Conservation (phyloP, 1,140 invertebrate genomes). For the Saccostrea echinata region DNA sequence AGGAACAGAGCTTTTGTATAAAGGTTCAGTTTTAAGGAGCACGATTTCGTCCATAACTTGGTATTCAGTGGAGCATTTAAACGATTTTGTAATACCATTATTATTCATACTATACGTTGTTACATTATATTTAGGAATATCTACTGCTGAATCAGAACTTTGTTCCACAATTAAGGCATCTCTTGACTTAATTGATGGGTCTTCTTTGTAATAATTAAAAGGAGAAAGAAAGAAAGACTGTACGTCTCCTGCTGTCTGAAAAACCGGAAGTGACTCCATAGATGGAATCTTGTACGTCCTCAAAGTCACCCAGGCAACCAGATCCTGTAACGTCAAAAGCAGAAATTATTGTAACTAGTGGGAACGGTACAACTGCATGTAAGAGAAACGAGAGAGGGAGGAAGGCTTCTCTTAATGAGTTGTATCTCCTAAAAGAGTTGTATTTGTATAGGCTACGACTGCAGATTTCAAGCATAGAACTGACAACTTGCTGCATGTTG, state of each 20-base stretch:
- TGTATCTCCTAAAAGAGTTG: no score
- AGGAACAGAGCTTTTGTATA: neutral
- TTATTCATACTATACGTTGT: neutral
- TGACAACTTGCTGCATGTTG: no score
- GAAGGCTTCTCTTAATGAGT: no score
- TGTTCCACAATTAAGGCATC: conserved; percentile 79
- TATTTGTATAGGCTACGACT: no score
- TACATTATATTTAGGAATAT: neutral
- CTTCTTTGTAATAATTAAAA: conserved; percentile 72
- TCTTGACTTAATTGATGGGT: conserved; percentile 67
- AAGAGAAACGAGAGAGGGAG: no score
- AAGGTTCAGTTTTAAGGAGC: neutral
- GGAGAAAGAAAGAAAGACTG: conserved; percentile 70
- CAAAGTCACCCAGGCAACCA: conserved; percentile 74
- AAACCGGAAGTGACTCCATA: conserved; percentile 73
- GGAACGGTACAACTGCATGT: no score
- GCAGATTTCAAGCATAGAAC: no score
- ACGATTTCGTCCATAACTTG: neutral
- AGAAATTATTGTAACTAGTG: neutral
- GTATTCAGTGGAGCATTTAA: conserved; percentile 6
- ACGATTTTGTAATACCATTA: neutral
- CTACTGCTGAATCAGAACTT: neutral
- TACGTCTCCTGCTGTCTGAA: conserved; percentile 66
- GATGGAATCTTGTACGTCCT: conserved; percentile 73
- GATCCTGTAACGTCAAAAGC: conserved; percentile 66